A percentile compares a stretch with the other conserved stretches of the same genome.
phyloP scores from a whole-genome alignment of 2,888 invertebrate genomes.

The Melieria crassipennis region DNA sequence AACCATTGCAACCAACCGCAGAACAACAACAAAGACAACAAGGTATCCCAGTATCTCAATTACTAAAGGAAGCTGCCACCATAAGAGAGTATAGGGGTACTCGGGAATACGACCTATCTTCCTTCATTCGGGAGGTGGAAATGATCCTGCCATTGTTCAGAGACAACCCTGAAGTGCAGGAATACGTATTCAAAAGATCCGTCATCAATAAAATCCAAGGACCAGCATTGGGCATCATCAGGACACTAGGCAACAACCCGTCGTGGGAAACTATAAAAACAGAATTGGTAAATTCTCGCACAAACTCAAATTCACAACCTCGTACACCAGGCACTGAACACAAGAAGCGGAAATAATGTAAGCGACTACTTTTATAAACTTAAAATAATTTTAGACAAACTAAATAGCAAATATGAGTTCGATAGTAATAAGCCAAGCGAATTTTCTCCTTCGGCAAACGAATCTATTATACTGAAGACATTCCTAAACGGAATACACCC shows the following conservation, averaged over 20 bases:
- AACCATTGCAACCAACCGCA: no score
- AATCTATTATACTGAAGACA: slow-evolving; percentile 39
- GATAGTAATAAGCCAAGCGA: slow-evolving; percentile 35
- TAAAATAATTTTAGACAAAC: slow-evolving; percentile 28
- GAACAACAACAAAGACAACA: no score
- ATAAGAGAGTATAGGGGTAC: slow-evolving; percentile 36
- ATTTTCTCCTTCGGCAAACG: slow-evolving; percentile 41
- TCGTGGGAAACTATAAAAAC: slow-evolving; percentile 25
- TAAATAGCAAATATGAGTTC: slow-evolving; percentile 29
- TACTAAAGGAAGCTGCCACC: slow-evolving; percentile 38
- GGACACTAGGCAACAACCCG: slow-evolving; percentile 18
- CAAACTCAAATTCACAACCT: no score
- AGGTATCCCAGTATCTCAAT: no score
- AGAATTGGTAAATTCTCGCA: slow-evolving; percentile 25
- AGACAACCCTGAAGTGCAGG: slow-evolving; percentile 30
- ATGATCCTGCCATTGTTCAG: slow-evolving; percentile 36
- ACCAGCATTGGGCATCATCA: slow-evolving; percentile 25
- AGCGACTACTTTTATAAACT: slow-evolving; percentile 34
- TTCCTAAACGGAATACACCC: slow-evolving; percentile 38
- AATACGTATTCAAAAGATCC: slow-evolving; percentile 34
- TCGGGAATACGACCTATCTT: slow-evolving; percentile 37
- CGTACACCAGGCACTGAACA: slow-evolving; percentile 26
- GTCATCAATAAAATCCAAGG: slow-evolving; percentile 33
- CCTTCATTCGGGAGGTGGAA: slow-evolving; percentile 40
- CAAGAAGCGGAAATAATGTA: slow-evolving; percentile 34